Evolutionary conservation across 1,140 invertebrate genomes (phyloP), one percentile per base, ranked within the genome.

Genomic region (Zaprionus ghesquierei): DNA sequence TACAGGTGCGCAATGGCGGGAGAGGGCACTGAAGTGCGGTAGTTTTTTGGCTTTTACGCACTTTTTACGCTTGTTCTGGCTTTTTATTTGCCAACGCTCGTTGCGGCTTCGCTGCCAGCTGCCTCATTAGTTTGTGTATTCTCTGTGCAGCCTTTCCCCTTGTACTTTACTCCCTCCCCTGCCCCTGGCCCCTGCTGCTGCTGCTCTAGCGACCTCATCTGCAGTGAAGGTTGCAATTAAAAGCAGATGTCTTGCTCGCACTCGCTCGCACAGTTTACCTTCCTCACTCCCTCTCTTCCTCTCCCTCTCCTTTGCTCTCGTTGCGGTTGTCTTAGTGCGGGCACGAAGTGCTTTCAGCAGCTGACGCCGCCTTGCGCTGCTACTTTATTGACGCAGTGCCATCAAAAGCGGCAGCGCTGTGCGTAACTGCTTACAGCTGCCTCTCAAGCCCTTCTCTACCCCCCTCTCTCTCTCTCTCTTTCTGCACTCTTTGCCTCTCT

Each of bases 71-170:
- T 27, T 23, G 41, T 65, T 56, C 12, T 31, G 12, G 23, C 50
- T 73, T 69, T 75, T 61, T 60, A 46, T 46, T 46, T 22, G 41
- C 18, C 41, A 12, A n/a, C 5, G 41, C 35, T 41, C 41, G 41
- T 46, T 46, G 41, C 41, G 41, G 41, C 41, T 46, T 46, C 18
- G 63, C 38, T 54, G 77, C 70, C 75, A 80, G 68, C 68, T 77
- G 79, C 74, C 78, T 77, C 74, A 81, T 81, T 80, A 81, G 78
- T 60, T 60, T 3, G 44, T 31, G 41, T 35, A 77, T 66, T 74
- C 55, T 63, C n/a, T n/a, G n/a, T n/a, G n/a, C n/a, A n/a, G n/a
- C n/a, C n/a, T n/a, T n/a, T n/a, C n/a, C n/a, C n/a, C n/a, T n/a
- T n/a, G n/a, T n/a, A n/a, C n/a, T n/a, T n/a, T n/a, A n/a, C n/a